These are phyloP conservation scores for Armadillidium nasatum DNA, from an alignment of 1,140 invertebrate genomes.

Conservation along the genomic window DNA sequence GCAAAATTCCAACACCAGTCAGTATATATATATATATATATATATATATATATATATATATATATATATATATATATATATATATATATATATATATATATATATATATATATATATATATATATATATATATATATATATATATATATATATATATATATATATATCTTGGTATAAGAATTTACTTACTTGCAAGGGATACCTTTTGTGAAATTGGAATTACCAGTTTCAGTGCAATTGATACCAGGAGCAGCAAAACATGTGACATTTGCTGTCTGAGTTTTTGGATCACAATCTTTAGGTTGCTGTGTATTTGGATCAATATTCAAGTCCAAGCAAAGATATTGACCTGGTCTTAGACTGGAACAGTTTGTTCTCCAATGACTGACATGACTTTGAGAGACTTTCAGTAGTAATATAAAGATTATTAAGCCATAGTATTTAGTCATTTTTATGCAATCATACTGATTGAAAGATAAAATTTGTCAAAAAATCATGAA, in stretches of 20 bases:
- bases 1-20: no score
- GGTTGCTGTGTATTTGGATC: constrained; percentile 27
- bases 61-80: constrained; percentile 9
- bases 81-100: background rate
- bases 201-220: constrained; percentile 28
- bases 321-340: constrained; percentile 28
- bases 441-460: no score
- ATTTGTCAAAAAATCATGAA: no score
- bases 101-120: constrained; percentile 24
- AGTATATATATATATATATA: no score
- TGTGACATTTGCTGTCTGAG: constrained; percentile 21
- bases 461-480: no score
- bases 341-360: constrained; percentile 22
- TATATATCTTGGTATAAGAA: background rate
- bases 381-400: background rate
- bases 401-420: background rate
- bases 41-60: no score
- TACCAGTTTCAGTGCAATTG: constrained; percentile 22
- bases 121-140: constrained; percentile 27
- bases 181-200: constrained; percentile 23
- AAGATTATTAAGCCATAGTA: no score
- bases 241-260: constrained; percentile 25
- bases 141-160: constrained; percentile 9
- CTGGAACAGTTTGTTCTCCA: constrained; percentile 25
- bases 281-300: constrained; percentile 27